phyloP scores from a whole-genome alignment of 92 coral and sea anemone species.

The Desmophyllum pertusum region DNA sequence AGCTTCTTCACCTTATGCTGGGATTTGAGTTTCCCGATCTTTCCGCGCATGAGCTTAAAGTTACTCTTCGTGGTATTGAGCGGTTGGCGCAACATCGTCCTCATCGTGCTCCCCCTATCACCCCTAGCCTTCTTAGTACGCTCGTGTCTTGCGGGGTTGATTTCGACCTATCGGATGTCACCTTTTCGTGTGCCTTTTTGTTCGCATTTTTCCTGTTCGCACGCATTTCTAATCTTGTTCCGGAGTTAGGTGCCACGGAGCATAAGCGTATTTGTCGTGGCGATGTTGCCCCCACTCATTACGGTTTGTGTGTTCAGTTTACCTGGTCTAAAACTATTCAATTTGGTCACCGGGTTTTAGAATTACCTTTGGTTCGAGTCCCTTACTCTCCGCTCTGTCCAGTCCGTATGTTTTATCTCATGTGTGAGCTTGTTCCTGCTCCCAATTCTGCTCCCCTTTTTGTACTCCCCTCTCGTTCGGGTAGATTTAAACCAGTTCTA shows the following conservation, averaged over 20 bases:
- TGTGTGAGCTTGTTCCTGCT: too few relatives aligned
- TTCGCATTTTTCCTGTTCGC: conserved; percentile 48
- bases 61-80: conserved; percentile 28
- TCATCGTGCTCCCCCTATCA: conserved; percentile 32
- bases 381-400: conserved; percentile 1
- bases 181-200: conserved; percentile 41
- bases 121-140: conserved; percentile 12
- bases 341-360: conserved; percentile 29
- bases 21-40: conserved; percentile 30
- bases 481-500: background rate
- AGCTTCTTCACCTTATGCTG: conserved; percentile 29
- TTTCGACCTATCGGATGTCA: conserved; percentile 17
- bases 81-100: conserved; percentile 17
- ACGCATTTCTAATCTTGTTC: conserved; percentile 43
- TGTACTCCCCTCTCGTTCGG: background rate
- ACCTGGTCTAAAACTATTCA: conserved; percentile 39
- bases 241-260: background rate
- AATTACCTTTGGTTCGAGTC: conserved; percentile 37
- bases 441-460: background rate
- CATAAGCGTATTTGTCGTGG: conserved; percentile 10
- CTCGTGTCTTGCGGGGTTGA: conserved; percentile 22
- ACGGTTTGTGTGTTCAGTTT: conserved; percentile 3
- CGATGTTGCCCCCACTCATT: background rate
- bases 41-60: conserved; percentile 9
- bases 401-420: conserved; percentile 14